phyloP scores from a whole-genome alignment of 2,113 vertebrate species.

The Peromyscus leucopus region DNA sequence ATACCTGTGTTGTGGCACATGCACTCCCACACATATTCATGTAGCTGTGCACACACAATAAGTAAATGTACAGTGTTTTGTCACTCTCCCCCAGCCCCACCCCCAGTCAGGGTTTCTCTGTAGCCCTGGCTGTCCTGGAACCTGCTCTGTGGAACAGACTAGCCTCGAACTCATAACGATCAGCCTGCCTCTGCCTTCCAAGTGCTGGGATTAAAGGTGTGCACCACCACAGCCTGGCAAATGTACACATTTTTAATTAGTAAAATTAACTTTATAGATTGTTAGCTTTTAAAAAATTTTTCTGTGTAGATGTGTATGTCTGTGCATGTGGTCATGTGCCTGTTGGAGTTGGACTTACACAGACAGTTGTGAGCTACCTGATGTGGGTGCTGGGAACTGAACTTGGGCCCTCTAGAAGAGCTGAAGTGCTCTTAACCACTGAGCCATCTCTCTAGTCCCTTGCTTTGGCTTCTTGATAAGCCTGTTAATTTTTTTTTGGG shows the following conservation, averaged over 20 bases:
- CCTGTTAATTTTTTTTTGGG: not conserved
- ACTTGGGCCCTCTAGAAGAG: not conserved
- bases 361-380: not conserved
- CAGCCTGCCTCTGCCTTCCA: no score
- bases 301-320: not conserved
- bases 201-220: no score
- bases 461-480: not conserved
- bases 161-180: no score
- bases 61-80: no score
- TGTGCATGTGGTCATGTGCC: not conserved
- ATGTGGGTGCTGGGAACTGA: not conserved
- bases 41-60: not conserved
- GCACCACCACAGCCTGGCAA: no score
- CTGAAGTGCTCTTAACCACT: no score
- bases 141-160: no score
- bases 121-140: no score
- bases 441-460: not conserved
- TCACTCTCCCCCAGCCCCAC: no score
- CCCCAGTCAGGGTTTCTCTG: no score
- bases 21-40: not conserved
- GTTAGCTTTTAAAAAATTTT: slow-evolving; percentile 22
- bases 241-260: not conserved
- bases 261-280: slow-evolving; percentile 10
- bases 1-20: no score
- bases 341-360: not conserved